Evolutionary conservation across 1,140 invertebrate genomes (phyloP), one percentile per base, ranked within the genome.

Genomic region (Lutraria rhynchaena): DNA sequence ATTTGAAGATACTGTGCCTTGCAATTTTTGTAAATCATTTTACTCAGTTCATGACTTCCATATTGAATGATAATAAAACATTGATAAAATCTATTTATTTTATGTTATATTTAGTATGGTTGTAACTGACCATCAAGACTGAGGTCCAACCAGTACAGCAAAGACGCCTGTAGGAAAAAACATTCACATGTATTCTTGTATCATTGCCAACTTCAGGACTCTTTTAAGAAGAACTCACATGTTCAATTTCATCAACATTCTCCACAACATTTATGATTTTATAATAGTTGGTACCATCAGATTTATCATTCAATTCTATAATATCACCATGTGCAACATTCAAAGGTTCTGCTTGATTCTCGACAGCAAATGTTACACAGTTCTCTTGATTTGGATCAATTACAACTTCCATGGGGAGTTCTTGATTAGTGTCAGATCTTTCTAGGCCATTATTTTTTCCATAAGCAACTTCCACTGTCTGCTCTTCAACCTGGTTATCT

Each of bases 221-320:
- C n/a, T n/a, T n/a, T n/a, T n/a, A n/a, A n/a, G n/a, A n/a, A n/a
- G n/a, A n/a, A n/a, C n/a, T n/a, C n/a, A 19, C 11, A 11, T 49
- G 44, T 49, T 11, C 44, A 49, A 11, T 49, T 49, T 49, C 44
- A 9, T 49, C 44, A 49, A 49, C 3, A 61, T 61, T 61, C 7
- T 65, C 61, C 1, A 65, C 11, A 9, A 65, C 61, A 65, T 65
- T 65, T 1, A 65, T 65, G 46, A 65, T 65, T 46, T 41, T 65
- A 44, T 65, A 65, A 65, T 65, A 65, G 27, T 65, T 65, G 41
- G 5, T 65, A 7, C 67, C 67, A 53, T 53, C 67, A 33, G 49
- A 29, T 29, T 41, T 44, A 53, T 70, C 67, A 70, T 70, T 51
- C 27, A 51, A 13, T 70, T 70, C 67, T 51, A 65, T 65, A 15